Evolutionary conservation across 2,113 vertebrate species (phyloP), one percentile per base, ranked within the genome.

Genomic region (Canis aureus): DNA sequence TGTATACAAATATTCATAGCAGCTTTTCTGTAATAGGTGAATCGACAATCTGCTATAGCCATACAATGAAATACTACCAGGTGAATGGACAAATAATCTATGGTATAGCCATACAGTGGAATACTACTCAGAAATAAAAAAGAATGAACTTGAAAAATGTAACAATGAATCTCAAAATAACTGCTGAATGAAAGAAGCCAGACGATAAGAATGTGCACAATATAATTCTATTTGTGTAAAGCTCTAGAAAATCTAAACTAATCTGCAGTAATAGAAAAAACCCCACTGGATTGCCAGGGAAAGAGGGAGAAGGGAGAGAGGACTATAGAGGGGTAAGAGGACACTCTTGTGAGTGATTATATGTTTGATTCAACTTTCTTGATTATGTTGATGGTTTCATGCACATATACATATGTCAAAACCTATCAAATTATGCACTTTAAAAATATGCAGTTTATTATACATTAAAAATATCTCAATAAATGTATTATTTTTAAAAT

Each of bases 111-210:
- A 35, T 55, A 5, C 3, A 22, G 25, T 11, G 55, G 10, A 92
- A 74, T 32, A 53, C 4, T 82, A 57, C 57, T 95, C 55, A 87
- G 84, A 82, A 96, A 67, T 86, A 55, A 49, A 49, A 85, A 73
- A 20, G n/a, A 78, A 53, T 84, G 13, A 74, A 59, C 20, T 6
- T n/a, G n/a, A 73, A 74, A 23, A 57, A 35, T 83, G 35, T 11
- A 94, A 76, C 22, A 60, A 53, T 32, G 4, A 51, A 57, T 69
- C 27, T 81, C 59, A 73, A 67, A 90, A 49, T 51, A 71, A 73
- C 60, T 67, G 27, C 35, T 60, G 35, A 94, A 62, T 35, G 22
- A 93, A 66, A 71, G 69, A 83, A 78, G 11, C 23, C 57, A 85
- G 62, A 80, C 59, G 74, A 53, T 74, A 95, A 64, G 17, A 57